phyloP scores from a whole-genome alignment of 35 echinoderm and acorn worm species.

The Chiridota heheva region DNA sequence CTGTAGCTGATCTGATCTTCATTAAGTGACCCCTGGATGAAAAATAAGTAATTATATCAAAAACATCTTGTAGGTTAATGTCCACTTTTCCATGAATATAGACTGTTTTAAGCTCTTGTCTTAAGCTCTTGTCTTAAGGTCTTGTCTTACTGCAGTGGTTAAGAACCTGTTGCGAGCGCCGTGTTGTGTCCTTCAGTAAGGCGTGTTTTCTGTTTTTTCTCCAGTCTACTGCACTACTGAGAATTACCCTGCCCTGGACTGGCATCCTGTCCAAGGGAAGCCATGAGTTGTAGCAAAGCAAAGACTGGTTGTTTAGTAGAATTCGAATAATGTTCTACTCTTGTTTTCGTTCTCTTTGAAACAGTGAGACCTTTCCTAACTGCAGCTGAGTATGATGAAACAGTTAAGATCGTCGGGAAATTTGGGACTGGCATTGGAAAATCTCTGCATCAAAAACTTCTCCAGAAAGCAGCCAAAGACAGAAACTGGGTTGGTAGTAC shows the following conservation, averaged over 20 bases:
- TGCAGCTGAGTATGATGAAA: constrained; percentile 52
- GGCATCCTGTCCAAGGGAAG: background rate
- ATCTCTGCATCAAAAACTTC: constrained; percentile 68
- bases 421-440: constrained; percentile 80
- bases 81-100: too few relatives aligned
- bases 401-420: constrained; percentile 45
- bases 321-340: background rate
- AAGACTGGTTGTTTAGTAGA: background rate
- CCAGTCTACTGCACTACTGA: background rate
- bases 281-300: background rate
- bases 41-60: too few relatives aligned
- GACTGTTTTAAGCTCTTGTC: too few relatives aligned
- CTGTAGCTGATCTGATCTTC: too few relatives aligned
- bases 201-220: background rate
- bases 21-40: too few relatives aligned
- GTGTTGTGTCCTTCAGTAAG: too few relatives aligned
- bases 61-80: too few relatives aligned
- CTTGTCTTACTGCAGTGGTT: too few relatives aligned
- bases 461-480: constrained; percentile 39
- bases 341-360: constrained; percentile 10
- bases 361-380: constrained; percentile 72
- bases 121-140: too few relatives aligned
- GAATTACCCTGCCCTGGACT: background rate
- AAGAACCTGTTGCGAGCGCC: too few relatives aligned
- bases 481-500: constrained; percentile 88